Base-by-base conservation (phyloP, 2,113 vertebrate genomes). In the Tenebrosternarchus preto region DNA sequence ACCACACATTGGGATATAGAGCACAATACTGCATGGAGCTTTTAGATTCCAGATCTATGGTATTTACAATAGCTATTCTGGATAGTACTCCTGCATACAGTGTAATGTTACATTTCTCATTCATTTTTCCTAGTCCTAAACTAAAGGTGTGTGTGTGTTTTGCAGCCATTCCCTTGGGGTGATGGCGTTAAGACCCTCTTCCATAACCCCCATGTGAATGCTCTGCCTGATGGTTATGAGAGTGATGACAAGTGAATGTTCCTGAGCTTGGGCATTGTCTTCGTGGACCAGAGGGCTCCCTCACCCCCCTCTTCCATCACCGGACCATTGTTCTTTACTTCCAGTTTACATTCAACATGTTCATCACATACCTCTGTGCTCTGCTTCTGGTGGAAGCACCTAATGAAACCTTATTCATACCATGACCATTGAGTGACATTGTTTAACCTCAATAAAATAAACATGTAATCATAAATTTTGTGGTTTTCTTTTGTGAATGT, bases 81-180 rank as follows among this genome's bases (percentile, higher is more conserved):
- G 43, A 12, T 1, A 15, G 15, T 50, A 50, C 5, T 50, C 5
- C 43, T 50, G 15, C 43, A 50, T 50, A 7, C 43, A 15, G 8
- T 15, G 43, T 15, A 43, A 43, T 43, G 9, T 12, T 15, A 12
- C 43, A 50, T 15, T 50, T 50, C 43, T 50, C 11, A 12, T 12
- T 15, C 43, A 50, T 15, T 50, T 50, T 9, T 50, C 8, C 43
- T 15, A 50, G 43, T 50, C 1, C 12, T 50, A 50, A 46, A 50
- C 11, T 50, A 50, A 50, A 50, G 43, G 12, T 11, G 39, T 72
- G n/a, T 24, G 39, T 25, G 39, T 12, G 24, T 27, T 29, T 43
- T 67, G 16, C 92, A 99, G 98, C 94, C 92, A 83, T 99, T 98
- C 74, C 98, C 98, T 1, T 99, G 98, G 98, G 96, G 97, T 76